These are phyloP conservation scores for Sphecodes monilicornis DNA, from an alignment of 2,888 invertebrate genomes.

Conservation along the genomic window DNA sequence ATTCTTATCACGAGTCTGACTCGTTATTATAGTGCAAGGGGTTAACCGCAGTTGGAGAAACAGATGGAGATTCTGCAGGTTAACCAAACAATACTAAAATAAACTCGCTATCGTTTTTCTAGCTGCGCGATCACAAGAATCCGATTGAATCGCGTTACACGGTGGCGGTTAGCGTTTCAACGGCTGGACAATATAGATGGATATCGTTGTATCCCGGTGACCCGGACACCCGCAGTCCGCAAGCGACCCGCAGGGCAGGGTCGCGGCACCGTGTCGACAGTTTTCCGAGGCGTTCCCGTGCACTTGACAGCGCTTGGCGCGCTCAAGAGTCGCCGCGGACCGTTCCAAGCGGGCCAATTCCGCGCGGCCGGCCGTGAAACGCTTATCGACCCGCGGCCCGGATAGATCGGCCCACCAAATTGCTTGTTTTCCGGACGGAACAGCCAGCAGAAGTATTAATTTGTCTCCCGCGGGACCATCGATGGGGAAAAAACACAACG, in stretches of 20 bases:
- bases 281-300: constrained; percentile 2
- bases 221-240: background rate
- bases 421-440: constrained; percentile 50
- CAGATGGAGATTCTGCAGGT: background rate
- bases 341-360: constrained; percentile 45
- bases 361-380: constrained; percentile 14
- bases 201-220: background rate
- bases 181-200: background rate
- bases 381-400: constrained; percentile 23
- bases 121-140: background rate
- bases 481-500: background rate
- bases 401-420: constrained; percentile 47
- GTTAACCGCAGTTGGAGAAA: background rate
- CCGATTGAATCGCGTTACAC: background rate
- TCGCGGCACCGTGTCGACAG: background rate
- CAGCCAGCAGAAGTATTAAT: constrained; percentile 39
- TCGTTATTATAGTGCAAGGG: no score
- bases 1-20: no score
- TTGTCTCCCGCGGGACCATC: background rate
- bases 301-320: constrained; percentile 19
- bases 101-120: background rate
- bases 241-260: background rate
- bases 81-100: background rate
- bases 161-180: background rate
- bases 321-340: constrained; percentile 22